A percentile compares a stretch with the other conserved stretches of the same genome.
These are phyloP conservation scores for Medauroidea extradentata DNA, from an alignment of 1,140 invertebrate species.

Conservation along the genomic window DNA sequence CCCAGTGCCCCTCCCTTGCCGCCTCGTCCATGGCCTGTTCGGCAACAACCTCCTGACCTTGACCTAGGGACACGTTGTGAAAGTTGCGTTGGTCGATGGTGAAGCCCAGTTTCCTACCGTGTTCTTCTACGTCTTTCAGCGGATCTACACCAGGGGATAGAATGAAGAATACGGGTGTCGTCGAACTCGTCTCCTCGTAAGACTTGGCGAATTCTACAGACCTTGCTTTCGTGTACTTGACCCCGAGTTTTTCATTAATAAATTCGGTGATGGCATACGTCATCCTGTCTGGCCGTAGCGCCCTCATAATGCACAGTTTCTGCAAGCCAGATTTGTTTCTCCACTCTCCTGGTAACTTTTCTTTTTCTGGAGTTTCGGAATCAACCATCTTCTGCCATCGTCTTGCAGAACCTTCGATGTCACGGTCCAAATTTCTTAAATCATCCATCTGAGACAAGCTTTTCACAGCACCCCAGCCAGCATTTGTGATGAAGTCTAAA, in stretches of 20 bases:
- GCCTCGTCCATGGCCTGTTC: slow-evolving; percentile 80
- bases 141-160: slow-evolving; percentile 93
- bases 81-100: slow-evolving; percentile 78
- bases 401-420: slow-evolving; percentile 88
- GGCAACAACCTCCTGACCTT: slow-evolving; percentile 86
- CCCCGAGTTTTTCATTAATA: slow-evolving; percentile 81
- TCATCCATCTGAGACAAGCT: slow-evolving; percentile 71
- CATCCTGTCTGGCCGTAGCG: slow-evolving; percentile 57
- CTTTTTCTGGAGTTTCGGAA: slow-evolving; percentile 85
- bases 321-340: slow-evolving; percentile 88
- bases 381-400: slow-evolving; percentile 91
- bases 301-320: slow-evolving; percentile 84
- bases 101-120: slow-evolving; percentile 76
- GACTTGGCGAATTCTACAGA: slow-evolving; percentile 78
- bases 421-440: slow-evolving; percentile 83
- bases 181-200: slow-evolving; percentile 77
- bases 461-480: slow-evolving; percentile 84
- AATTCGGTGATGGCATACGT: slow-evolving; percentile 70
- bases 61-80: slow-evolving; percentile 90
- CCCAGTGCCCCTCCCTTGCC: slow-evolving; percentile 82
- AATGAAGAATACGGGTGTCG: slow-evolving; percentile 91
- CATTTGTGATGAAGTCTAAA: slow-evolving; percentile 79
- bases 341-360: slow-evolving; percentile 95
- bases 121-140: slow-evolving; percentile 77
- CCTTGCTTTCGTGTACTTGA: slow-evolving; percentile 74